Evolutionary conservation across 2,888 invertebrate species (phyloP).

Genomic region (Standfussiana lucernea): DNA sequence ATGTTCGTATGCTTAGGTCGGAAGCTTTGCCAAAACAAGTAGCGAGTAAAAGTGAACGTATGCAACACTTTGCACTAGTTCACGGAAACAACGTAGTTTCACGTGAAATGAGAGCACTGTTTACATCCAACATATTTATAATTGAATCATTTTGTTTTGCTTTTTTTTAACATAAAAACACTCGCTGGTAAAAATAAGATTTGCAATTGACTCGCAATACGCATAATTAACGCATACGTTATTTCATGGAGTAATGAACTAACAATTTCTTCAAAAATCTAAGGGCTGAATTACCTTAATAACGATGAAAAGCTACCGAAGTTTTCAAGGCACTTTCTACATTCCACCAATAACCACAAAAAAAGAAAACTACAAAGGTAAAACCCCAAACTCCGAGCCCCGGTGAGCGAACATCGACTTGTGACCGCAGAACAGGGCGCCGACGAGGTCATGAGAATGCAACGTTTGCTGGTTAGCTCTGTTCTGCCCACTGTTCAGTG

Average conservation of each 20-base stretch:
- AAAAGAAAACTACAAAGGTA: neutral
- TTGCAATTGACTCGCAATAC: neutral
- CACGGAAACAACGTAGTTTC: constrained; percentile 25
- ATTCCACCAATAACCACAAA: neutral
- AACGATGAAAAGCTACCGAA: neutral
- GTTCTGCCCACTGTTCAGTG: neutral
- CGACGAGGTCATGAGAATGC: constrained; percentile 36
- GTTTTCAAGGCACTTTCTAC: neutral
- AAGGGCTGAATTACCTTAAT: neutral
- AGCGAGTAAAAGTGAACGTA: constrained; percentile 40
- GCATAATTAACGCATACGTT: neutral
- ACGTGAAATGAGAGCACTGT: constrained; percentile 26
- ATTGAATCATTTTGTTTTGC: neutral
- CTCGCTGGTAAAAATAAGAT: neutral
- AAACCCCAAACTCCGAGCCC: constrained; percentile 7
- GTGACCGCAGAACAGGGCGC: constrained; percentile 2
- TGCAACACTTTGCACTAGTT: constrained; percentile 38
- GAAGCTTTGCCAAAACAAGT: constrained; percentile 36
- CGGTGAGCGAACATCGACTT: constrained; percentile 8
- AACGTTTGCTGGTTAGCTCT: constrained; percentile 20
- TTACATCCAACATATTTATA: neutral
- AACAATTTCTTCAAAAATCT: neutral
- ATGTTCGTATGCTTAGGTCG: constrained; percentile 20
- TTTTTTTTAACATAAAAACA: neutral
- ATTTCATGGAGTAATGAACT: neutral